phyloP scores from a whole-genome alignment of 2,113 vertebrate genomes.

The Lagopus muta region DNA sequence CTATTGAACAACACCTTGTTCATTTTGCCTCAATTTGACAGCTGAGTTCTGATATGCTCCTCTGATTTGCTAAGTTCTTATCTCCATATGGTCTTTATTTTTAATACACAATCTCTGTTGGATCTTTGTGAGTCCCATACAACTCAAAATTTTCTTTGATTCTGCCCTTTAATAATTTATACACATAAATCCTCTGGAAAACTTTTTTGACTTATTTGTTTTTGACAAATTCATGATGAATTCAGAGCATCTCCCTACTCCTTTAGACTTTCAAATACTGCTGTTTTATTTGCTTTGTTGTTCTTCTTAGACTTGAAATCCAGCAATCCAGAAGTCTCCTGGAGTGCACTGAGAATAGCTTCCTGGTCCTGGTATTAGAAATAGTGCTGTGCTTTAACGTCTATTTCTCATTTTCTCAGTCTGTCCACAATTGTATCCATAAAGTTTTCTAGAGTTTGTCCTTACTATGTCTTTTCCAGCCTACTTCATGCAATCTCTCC shows the following conservation, averaged over 20 bases:
- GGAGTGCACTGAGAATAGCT: too few relatives aligned
- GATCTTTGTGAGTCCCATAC: background rate
- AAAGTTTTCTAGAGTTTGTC: too few relatives aligned
- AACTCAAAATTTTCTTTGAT: background rate
- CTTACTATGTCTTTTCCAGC: too few relatives aligned
- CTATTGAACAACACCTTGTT: background rate
- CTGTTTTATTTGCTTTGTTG: background rate
- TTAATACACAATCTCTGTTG: background rate
- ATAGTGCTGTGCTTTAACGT: too few relatives aligned
- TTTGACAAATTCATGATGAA: background rate
- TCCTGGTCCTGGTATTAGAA: too few relatives aligned
- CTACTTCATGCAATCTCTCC: too few relatives aligned
- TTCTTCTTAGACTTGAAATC: constrained; percentile 15
- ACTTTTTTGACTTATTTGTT: background rate
- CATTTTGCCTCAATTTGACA: background rate
- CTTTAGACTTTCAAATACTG: background rate
- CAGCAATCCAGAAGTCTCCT: too few relatives aligned
- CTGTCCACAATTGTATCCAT: too few relatives aligned
- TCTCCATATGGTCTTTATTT: background rate
- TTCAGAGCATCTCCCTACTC: background rate
- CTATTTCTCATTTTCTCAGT: too few relatives aligned
- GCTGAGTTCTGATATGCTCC: background rate
- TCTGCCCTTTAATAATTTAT: background rate
- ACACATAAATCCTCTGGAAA: background rate
- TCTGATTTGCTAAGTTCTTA: background rate